Conservation (phyloP, 2,888 invertebrate species). For the Ormyrus thymus region DNA sequence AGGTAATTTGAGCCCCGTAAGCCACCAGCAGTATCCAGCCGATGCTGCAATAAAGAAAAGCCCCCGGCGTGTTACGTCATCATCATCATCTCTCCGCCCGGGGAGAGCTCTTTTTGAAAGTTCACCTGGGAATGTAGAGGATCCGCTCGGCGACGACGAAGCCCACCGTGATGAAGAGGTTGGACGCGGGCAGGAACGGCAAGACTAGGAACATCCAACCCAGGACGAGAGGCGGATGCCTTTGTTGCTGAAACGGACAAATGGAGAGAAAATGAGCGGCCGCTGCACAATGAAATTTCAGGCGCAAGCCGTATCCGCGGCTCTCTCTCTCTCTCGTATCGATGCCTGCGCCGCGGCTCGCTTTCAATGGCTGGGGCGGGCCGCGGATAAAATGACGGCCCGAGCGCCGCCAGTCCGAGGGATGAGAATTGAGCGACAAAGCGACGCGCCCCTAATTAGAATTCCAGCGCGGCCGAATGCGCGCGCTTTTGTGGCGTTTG, state of each 20-base stretch:
- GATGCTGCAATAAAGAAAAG: slow-evolving; percentile 76
- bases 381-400: slow-evolving; percentile 41
- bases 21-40: slow-evolving; percentile 87
- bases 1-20: slow-evolving; percentile 83
- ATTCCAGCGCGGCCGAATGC: slow-evolving; percentile 60
- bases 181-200: slow-evolving; percentile 91
- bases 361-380: slow-evolving; percentile 21
- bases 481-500: slow-evolving; percentile 62
- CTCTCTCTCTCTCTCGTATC: slow-evolving; percentile 25
- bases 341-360: slow-evolving; percentile 10
- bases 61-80: too few relatives aligned
- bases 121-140: slow-evolving; percentile 90
- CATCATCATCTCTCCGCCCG: too few relatives aligned
- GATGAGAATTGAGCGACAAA: slow-evolving; percentile 13
- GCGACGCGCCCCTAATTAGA: slow-evolving; percentile 60
- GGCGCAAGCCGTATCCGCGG: slow-evolving; percentile 14
- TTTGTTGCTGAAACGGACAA: slow-evolving; percentile 78
- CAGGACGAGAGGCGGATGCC: slow-evolving; percentile 81
- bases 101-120: not conserved
- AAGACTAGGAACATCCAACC: slow-evolving; percentile 85
- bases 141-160: slow-evolving; percentile 92
- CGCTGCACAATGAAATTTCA: slow-evolving; percentile 11
- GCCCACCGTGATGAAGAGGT: slow-evolving; percentile 87
- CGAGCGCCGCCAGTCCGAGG: not conserved
- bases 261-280: slow-evolving; percentile 33